These are phyloP conservation scores for Leptestheria dahalacensis DNA, from an alignment of 1,140 invertebrate species.

Conservation along the genomic window DNA sequence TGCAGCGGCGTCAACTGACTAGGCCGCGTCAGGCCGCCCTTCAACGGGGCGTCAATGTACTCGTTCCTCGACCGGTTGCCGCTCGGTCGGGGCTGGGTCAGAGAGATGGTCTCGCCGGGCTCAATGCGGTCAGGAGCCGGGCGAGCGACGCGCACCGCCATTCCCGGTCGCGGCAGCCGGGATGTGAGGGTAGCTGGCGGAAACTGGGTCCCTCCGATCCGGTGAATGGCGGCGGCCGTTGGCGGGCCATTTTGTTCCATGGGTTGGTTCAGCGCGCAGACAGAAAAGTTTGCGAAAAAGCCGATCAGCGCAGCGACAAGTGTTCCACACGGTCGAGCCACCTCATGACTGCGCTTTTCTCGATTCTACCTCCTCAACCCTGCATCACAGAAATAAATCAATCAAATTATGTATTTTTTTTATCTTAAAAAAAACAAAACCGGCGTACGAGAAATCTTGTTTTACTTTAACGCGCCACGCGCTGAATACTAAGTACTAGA, in stretches of 20 bases:
- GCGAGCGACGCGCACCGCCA: neutral
- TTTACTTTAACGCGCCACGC: too few species aligned
- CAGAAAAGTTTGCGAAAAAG: too few species aligned
- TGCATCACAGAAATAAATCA: neutral
- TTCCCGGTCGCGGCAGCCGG: neutral
- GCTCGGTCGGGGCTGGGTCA: constrained; percentile 56
- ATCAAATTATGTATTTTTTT: too few species aligned
- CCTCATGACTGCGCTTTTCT: neutral
- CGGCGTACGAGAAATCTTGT: too few species aligned
- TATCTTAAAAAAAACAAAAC: too few species aligned
- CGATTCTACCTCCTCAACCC: neutral
- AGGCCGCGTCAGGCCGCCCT: constrained; percentile 25
- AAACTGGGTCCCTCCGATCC: neutral
- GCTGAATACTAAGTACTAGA: too few species aligned
- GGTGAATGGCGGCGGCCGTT: neutral
- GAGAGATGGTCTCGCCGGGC: constrained; percentile 26
- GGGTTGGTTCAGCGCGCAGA: too few species aligned
- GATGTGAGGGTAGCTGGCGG: neutral
- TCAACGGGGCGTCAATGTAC: constrained; percentile 66
- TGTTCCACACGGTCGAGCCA: neutral
- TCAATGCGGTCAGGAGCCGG: neutral
- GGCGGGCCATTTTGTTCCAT: neutral
- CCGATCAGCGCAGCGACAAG: neutral
- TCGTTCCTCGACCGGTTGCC: constrained; percentile 60
- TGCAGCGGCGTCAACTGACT: constrained; percentile 11